Conservation (phyloP, 2,797 vertebrate genomes). For the Sitta carolinensis region DNA sequence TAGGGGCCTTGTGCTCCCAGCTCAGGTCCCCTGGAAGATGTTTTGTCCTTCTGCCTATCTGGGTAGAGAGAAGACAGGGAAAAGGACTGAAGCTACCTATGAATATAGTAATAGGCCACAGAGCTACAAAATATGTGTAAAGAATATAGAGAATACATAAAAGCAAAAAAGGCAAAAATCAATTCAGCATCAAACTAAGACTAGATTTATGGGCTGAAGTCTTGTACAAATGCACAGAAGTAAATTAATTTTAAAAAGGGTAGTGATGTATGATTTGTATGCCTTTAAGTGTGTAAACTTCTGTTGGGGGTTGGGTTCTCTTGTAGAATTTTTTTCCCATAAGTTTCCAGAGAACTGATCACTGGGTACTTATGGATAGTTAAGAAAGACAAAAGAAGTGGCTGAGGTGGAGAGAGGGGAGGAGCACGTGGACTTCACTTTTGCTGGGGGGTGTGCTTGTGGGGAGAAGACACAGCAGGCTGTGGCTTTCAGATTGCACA, state of each 20-base stretch:
- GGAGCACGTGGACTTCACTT: too few species aligned
- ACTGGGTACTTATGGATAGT: too few species aligned
- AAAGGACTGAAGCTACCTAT: background rate
- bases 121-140: background rate
- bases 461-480: too few species aligned
- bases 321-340: too few species aligned
- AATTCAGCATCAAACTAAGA: background rate
- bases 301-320: too few species aligned
- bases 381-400: too few species aligned
- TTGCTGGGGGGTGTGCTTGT: too few species aligned
- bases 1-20: too few species aligned
- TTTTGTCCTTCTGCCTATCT: background rate
- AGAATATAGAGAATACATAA: background rate
- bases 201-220: background rate
- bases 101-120: background rate
- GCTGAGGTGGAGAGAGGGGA: too few species aligned
- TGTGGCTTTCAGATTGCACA: too few species aligned
- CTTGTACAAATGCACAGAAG: background rate
- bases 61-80: background rate
- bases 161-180: background rate
- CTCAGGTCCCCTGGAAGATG: background rate
- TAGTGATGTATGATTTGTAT: background rate
- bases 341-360: too few species aligned
- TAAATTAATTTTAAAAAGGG: background rate
- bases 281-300: background rate